Evolutionary conservation across 2,797 vertebrate genomes (phyloP).

Genomic region (Sphenodon punctatus): DNA sequence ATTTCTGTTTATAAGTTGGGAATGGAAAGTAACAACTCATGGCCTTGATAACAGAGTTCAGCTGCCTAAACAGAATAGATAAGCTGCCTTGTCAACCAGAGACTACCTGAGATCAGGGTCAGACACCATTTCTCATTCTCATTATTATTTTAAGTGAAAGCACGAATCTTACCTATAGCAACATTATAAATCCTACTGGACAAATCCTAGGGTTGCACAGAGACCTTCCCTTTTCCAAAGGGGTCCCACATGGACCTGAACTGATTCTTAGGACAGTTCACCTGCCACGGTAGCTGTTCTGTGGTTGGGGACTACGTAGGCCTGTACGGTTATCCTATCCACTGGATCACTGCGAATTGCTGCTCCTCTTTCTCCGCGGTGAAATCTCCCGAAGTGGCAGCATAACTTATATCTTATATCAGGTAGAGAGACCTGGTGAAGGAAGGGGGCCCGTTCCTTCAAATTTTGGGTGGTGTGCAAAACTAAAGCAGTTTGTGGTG

Average conservation of each 20-base stretch:
- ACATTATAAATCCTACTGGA: neutral
- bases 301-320: too few relatives aligned
- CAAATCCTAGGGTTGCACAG: neutral
- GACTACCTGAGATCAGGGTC: neutral
- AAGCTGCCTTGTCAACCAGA: slow-evolving; percentile 10
- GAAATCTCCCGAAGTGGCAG: too few relatives aligned
- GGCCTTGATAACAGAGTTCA: neutral
- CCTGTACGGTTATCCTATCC: too few relatives aligned
- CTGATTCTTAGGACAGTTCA: too few relatives aligned
- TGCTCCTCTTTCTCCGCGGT: too few relatives aligned
- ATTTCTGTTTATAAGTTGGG: slow-evolving; percentile 4
- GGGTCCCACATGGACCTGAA: slow-evolving; percentile 1
- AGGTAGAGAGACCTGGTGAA: too few relatives aligned
- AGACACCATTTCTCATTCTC: neutral
- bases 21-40: neutral
- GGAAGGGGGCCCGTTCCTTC: too few relatives aligned
- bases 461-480: too few relatives aligned
- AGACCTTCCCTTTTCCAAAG: neutral
- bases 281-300: too few relatives aligned
- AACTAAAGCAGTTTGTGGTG: too few relatives aligned
- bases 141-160: neutral
- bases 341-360: too few relatives aligned
- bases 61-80: neutral
- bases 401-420: too few relatives aligned
- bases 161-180: neutral